Conservation (phyloP, 2,113 vertebrate species). For the Plecotus auritus region DNA sequence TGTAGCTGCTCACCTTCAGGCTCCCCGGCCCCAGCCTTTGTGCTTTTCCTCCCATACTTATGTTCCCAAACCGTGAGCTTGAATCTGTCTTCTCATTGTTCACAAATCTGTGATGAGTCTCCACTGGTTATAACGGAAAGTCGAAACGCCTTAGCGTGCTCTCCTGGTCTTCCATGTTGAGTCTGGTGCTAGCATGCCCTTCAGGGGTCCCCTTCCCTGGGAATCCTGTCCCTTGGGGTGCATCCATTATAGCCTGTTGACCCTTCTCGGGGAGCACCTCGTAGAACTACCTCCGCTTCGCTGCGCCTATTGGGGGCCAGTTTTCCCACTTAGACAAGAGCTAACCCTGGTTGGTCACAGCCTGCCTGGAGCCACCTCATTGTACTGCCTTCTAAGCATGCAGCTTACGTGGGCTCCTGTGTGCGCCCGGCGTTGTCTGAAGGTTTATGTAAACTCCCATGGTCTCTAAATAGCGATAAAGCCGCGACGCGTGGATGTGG, state of each 20-base stretch:
- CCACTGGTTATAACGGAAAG: background rate
- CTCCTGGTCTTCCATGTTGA: accelerated
- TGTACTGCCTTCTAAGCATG: background rate
- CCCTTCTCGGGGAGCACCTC: background rate
- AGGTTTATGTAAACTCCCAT: background rate
- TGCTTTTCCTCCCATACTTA: background rate
- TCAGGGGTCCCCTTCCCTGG: background rate
- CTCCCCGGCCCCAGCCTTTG: background rate
- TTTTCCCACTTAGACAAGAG: background rate
- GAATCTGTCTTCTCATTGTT: background rate
- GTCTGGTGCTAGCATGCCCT: background rate
- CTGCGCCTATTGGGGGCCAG: background rate
- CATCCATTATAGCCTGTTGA: background rate
- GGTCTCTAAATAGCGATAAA: background rate
- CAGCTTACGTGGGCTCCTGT: background rate
- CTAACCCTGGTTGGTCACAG: background rate
- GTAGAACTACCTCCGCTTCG: no score
- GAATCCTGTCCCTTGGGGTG: background rate
- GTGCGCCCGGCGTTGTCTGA: background rate
- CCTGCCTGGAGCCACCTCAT: background rate
- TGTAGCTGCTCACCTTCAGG: background rate
- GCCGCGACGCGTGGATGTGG: background rate
- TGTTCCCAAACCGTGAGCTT: background rate
- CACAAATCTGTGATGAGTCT: background rate
- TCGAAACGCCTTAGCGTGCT: background rate